phyloP scores from a whole-genome alignment of 2,113 vertebrate species.

The Pelodiscus sinensis region DNA sequence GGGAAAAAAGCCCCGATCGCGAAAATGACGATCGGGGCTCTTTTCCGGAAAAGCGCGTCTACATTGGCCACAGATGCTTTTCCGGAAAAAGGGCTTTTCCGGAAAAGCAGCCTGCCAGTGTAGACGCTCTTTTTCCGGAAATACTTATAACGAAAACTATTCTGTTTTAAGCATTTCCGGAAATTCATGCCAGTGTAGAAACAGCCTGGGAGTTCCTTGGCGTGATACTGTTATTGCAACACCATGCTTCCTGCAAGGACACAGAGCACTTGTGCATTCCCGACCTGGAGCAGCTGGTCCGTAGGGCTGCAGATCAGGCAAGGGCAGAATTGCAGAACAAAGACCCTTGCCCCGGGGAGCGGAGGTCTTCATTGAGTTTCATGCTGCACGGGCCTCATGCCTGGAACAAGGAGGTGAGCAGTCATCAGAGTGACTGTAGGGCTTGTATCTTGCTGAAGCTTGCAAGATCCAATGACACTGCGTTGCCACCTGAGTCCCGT shows the following conservation, averaged over 20 bases:
- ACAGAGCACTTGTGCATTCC: constrained; percentile 11
- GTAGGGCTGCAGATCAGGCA: neutral
- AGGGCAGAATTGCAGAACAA: neutral
- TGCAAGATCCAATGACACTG: neutral
- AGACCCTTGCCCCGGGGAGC: constrained; percentile 16
- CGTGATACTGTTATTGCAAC: neutral
- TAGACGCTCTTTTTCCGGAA: no score
- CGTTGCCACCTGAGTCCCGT: no score
- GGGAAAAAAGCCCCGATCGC: no score
- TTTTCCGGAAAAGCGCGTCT: no score
- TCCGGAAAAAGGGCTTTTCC: no score
- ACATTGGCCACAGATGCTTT: no score
- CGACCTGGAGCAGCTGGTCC: no score
- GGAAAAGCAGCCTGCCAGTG: no score
- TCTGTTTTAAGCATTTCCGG: no score
- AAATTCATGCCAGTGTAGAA: no score
- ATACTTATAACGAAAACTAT: no score
- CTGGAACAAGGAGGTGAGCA: neutral
- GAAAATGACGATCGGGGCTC: no score
- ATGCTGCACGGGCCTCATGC: rapidly evolving
- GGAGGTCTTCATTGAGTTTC: neutral
- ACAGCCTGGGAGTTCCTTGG: neutral
- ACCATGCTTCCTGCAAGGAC: neutral
- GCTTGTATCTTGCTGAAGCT: neutral
- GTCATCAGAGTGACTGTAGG: neutral